phyloP scores from a whole-genome alignment of 2,797 vertebrate genomes.

The Phylloscopus collybita region DNA sequence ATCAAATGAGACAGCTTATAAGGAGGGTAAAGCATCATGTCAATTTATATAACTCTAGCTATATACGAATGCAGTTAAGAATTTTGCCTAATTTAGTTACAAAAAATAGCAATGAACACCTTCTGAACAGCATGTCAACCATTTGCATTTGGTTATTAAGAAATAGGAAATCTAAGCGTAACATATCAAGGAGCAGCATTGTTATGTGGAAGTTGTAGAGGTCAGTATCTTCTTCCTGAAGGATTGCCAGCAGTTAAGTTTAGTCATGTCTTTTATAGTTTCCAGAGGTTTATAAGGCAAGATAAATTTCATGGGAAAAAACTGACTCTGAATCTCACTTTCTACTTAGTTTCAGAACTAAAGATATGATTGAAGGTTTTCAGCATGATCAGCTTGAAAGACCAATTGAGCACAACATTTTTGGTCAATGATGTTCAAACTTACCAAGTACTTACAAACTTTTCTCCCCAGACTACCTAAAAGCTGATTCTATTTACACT shows the following conservation, averaged over 20 bases:
- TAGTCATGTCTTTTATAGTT: neutral
- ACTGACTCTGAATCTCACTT: neutral
- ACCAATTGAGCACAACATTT: neutral
- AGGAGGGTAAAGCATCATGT: neutral
- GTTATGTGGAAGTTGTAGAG: neutral
- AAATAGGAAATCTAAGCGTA: neutral
- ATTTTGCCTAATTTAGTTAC: neutral
- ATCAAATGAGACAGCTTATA: neutral
- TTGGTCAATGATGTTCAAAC: neutral
- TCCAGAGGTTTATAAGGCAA: neutral
- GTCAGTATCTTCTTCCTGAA: neutral
- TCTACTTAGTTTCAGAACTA: neutral
- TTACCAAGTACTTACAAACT: neutral
- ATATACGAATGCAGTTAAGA: neutral
- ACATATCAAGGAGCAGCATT: neutral
- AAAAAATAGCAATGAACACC: neutral
- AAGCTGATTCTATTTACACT: neutral
- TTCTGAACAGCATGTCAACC: neutral
- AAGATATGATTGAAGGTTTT: neutral
- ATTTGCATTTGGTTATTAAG: neutral
- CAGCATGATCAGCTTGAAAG: neutral
- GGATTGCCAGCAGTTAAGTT: neutral
- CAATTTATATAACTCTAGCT: neutral
- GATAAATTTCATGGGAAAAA: neutral
- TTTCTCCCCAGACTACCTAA: neutral